Percentiles rank a stretch among this genome's conserved stretches.
These are phyloP conservation scores for Chamaetylas fuelleborni DNA, from an alignment of 2,113 vertebrate species.

Conservation along the genomic window DNA sequence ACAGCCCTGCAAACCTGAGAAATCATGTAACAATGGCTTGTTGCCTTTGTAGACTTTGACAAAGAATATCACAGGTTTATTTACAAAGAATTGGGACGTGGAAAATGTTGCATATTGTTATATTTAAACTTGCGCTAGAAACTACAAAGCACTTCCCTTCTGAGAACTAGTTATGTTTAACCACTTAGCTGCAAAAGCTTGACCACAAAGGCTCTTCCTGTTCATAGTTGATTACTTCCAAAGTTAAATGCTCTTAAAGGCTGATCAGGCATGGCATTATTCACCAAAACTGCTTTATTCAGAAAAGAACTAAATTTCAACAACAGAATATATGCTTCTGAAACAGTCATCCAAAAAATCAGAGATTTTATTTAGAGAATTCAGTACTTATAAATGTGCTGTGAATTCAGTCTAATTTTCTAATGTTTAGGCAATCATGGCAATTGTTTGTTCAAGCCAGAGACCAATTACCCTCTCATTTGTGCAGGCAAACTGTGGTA, in stretches of 20 bases:
- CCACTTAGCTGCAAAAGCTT: conserved; percentile 54
- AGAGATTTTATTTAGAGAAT: background rate
- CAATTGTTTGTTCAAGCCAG: background rate
- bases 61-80: background rate
- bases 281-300: background rate
- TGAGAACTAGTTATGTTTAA: conserved; percentile 71
- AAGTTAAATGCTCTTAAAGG: background rate
- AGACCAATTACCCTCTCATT: background rate
- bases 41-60: background rate
- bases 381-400: background rate
- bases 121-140: conserved; percentile 5
- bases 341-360: background rate
- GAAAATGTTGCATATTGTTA: background rate
- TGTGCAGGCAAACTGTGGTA: background rate
- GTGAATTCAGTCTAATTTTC: background rate
- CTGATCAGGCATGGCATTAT: background rate
- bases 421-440: background rate
- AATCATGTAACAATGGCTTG: background rate
- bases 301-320: background rate
- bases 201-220: conserved; percentile 74
- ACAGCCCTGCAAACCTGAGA: background rate
- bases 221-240: conserved; percentile 28
- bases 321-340: background rate
- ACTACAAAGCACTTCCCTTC: conserved; percentile 73
- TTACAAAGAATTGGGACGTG: background rate